Conservation (phyloP, 2,113 vertebrate species). For the Protobothrops mucrosquamatus region DNA sequence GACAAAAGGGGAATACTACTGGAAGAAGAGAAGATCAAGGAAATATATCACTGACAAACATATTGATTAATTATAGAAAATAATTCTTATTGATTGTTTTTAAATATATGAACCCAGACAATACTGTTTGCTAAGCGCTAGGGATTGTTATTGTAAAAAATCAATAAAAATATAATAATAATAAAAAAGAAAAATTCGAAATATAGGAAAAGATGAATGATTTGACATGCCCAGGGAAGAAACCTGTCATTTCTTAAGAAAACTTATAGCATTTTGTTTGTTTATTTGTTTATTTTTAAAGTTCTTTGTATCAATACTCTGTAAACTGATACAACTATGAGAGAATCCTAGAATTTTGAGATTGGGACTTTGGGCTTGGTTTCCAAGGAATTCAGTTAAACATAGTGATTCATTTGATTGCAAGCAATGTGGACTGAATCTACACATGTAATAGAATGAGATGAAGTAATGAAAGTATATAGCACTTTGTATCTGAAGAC, state of each 20-base stretch:
- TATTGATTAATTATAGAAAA: too few species aligned
- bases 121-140: too few species aligned
- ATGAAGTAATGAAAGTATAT: neutral
- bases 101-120: too few species aligned
- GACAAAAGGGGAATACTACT: too few species aligned
- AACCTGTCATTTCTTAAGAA: neutral
- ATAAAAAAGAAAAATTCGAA: neutral
- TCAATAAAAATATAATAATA: too few species aligned
- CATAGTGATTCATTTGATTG: neutral
- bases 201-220: neutral
- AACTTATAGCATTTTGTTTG: neutral
- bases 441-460: neutral
- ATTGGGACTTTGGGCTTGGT: neutral
- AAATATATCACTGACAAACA: too few species aligned
- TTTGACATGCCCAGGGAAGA: neutral
- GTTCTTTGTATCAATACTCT: neutral
- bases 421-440: neutral
- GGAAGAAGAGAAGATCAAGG: too few species aligned
- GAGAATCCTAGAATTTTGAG: neutral
- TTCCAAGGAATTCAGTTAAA: constrained; percentile 2
- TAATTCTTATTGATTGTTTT: too few species aligned
- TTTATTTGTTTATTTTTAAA: neutral
- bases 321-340: constrained; percentile 1
- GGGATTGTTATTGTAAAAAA: too few species aligned
- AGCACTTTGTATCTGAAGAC: too few species aligned